Evolutionary conservation across 1,140 invertebrate species (phyloP), one percentile per base, ranked within the genome.

Genomic region (Arctopsyche grandis): DNA sequence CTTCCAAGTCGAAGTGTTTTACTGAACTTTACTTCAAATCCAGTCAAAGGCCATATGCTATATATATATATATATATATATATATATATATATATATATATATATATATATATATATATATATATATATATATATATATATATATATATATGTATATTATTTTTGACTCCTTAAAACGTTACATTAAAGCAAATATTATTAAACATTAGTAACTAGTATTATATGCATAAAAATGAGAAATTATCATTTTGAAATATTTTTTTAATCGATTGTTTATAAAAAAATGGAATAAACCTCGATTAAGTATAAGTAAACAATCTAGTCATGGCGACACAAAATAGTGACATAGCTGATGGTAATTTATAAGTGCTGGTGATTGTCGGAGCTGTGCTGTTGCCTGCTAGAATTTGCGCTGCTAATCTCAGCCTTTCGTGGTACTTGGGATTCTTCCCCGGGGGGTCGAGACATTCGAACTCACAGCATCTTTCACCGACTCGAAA

Each of bases 391-490:
- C 89, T 90, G 84, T 91, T 90, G 0, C 90, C 90, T 0, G 90
- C 86, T 4, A 91, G 84, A 80, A 91, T 91, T 80, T 90, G 86
- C 4, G 88, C 89, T 7, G 89, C 85, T 38, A 91, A 87, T 9
- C 89, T 84, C 84, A 90, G 87, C 5, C 90, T 83, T 83, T 90
- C 90, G 66, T 88, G 86, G 85, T 91, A 91, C n/a, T 88, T 85
- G 19, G 86, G 88, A 83, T 91, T 90, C 81, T 91, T 90, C 0
- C 91, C 91, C 0, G 91, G 91, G 0, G 91, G 91, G 85, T 94
- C 92, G 56, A 94, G 88, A 83, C 93, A 94, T 83, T 93, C 91
- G 83, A 94, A 94, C 82, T 94, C 93, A 84, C 93, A 94, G 85
- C 93, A 94, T 43, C 92, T 88, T 84, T 93, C 91, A 43, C 93